phyloP scores from a whole-genome alignment of 2,113 vertebrate species.

The Otocyon megalotis region DNA sequence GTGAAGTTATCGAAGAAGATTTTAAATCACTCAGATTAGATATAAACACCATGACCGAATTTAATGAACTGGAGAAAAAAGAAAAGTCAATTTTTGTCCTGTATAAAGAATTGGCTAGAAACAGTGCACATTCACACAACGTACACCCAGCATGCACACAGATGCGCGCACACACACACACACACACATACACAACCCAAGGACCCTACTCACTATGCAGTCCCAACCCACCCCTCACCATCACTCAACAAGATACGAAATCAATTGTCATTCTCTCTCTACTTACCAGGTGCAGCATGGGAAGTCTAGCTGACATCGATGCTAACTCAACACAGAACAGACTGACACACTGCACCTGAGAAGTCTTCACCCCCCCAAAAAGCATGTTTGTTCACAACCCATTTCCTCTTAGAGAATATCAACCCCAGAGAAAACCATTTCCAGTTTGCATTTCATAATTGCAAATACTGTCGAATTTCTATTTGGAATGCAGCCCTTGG shows the following conservation, averaged over 20 bases:
- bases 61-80: constrained; percentile 70
- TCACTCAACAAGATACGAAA: constrained; percentile 14
- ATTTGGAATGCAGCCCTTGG: constrained; percentile 25
- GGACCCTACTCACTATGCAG: background rate
- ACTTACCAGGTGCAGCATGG: background rate
- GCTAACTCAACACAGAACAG: background rate
- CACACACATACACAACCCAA: background rate
- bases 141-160: no score
- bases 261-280: constrained; percentile 18
- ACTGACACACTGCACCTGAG: background rate
- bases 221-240: background rate
- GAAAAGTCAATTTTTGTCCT: constrained; percentile 52
- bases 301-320: background rate
- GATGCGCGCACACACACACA: background rate
- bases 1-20: constrained; percentile 66
- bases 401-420: constrained; percentile 58
- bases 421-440: constrained; percentile 65
- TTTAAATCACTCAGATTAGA: constrained; percentile 74
- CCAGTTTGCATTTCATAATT: constrained; percentile 47
- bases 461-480: constrained; percentile 41
- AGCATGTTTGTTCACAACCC: background rate
- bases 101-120: constrained; percentile 25
- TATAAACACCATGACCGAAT: constrained; percentile 58
- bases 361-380: background rate
- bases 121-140: background rate